Evolutionary conservation across 2,113 vertebrate species (phyloP).

Genomic region (Fulmarus glacialis): DNA sequence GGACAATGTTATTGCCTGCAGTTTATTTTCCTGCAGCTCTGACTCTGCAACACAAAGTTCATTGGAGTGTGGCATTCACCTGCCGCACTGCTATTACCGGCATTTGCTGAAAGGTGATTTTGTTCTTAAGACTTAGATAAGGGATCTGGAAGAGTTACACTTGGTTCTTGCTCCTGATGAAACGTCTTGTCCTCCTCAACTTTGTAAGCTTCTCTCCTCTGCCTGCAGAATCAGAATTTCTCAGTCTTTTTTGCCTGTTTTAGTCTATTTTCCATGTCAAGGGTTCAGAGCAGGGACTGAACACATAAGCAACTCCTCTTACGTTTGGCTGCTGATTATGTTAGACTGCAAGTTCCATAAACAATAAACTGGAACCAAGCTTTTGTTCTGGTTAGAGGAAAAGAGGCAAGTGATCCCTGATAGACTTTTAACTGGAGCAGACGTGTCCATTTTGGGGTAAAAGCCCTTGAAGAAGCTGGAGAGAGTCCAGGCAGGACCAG

Average conservation of each 20-base stretch:
- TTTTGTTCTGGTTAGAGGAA: not conserved
- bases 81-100: not conserved
- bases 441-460: not conserved
- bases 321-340: not conserved
- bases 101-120: not conserved
- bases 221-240: not conserved
- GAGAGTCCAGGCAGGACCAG: not conserved
- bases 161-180: not conserved
- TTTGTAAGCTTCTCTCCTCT: not conserved
- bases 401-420: not conserved
- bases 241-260: not conserved
- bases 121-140: not conserved
- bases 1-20: not conserved
- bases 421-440: not conserved
- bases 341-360: not conserved
- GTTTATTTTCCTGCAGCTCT: not conserved
- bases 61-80: not conserved
- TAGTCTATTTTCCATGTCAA: not conserved
- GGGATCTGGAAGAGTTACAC: not conserved
- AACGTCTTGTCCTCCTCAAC: not conserved
- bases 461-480: not conserved
- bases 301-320: not conserved
- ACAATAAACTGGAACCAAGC: not conserved
- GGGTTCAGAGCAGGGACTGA: not conserved
- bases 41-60: not conserved